Base-by-base conservation (phyloP, 2,797 vertebrate species). In the Sebastes cheni region DNA sequence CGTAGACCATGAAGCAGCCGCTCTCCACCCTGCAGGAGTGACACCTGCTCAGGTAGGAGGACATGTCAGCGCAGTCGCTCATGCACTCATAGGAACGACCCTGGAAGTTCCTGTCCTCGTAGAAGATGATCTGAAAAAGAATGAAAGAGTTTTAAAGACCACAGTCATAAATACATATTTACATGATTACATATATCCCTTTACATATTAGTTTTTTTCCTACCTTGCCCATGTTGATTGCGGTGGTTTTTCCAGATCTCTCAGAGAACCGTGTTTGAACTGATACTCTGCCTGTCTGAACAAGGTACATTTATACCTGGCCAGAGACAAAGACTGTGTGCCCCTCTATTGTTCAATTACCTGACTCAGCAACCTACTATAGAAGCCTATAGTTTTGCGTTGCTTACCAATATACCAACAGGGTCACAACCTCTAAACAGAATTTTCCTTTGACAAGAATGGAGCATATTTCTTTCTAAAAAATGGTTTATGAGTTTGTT, bases 101-200 rank as follows among this genome's bases (percentile, higher is more conserved):
- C 93, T 92, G 90, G 88, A 96, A 96, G 90, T 93, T 91, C 65
- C 70, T 92, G 16, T 94, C 93, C 87, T 94, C 93, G 72, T 89
- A 93, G 69, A 95, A 95, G 81, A 79, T 93, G 72, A 96, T 93
- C 95, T 97, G 78, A 62, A 85, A 56, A 54, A 34, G 2, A 1
- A n/a, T 56, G 29, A 4, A 32, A 36, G 3, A 2, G 3, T 66
- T 89, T 86, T 14, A 22, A n/a, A 65, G 2, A 42, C 4, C 3
- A 13, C 46, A 50, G 22, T 65, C 23, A 67, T 25, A 23, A 36
- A 34, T 18, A 46, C 1, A 67, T 23, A 39, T 39, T n/a, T 73
- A 6, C n/a, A n/a, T 22, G 20, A 36, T 27, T 27, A 20, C 12
- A 5, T 6, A 67, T 50, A 4, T 50, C 1, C 18, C 12, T 23